phyloP scores from a whole-genome alignment of 2,797 vertebrate genomes.

The Chiropotes sagulatus region DNA sequence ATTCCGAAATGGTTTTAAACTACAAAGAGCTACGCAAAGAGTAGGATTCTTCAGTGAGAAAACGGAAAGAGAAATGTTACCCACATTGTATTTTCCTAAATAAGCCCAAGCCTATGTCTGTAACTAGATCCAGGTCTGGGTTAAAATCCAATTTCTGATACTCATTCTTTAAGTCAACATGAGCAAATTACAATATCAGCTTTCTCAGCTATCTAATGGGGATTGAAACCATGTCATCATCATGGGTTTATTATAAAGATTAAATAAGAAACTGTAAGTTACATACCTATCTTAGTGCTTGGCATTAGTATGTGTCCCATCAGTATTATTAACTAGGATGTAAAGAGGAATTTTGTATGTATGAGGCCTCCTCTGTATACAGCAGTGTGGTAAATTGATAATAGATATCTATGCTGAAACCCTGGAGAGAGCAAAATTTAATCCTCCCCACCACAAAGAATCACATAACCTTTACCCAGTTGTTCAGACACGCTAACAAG shows the following conservation, averaged over 20 bases:
- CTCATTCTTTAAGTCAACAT: not conserved
- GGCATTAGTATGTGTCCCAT: not conserved
- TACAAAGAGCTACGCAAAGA: not conserved
- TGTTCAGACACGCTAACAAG: not conserved
- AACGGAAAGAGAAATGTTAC: not conserved
- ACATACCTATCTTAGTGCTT: not conserved
- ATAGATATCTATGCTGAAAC: not conserved
- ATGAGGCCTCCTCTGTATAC: rapidly evolving
- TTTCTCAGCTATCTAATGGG: not conserved
- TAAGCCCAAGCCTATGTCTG: not conserved
- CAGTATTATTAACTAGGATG: not conserved
- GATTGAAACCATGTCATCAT: not conserved
- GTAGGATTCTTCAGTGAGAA: not conserved
- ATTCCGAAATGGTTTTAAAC: not conserved
- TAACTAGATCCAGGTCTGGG: not conserved
- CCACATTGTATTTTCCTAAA: not conserved
- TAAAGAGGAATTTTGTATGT: not conserved
- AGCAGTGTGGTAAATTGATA: not conserved
- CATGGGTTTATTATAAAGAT: not conserved
- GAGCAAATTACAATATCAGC: not conserved
- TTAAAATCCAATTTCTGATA: not conserved
- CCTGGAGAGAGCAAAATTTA: not conserved
- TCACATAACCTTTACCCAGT: not conserved
- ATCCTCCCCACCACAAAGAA: not conserved
- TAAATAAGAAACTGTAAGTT: not conserved